Evolutionary conservation across 2,797 vertebrate genomes (phyloP).

Genomic region (Alosa sapidissima): DNA sequence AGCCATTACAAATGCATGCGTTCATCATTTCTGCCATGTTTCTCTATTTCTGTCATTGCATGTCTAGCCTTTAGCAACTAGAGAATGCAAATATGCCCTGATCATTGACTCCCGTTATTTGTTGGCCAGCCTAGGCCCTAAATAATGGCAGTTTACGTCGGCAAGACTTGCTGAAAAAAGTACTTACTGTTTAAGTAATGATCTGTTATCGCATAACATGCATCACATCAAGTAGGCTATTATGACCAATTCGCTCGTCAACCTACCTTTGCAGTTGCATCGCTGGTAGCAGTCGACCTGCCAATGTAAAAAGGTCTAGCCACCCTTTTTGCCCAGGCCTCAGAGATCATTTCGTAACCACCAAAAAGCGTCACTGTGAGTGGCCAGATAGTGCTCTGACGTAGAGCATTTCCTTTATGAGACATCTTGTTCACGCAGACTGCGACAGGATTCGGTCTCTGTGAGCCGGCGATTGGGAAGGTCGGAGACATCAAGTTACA

Average conservation of each 20-base stretch:
- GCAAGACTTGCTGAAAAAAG: not conserved
- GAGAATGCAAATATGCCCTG: too few relatives aligned
- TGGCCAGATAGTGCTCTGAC: conserved; percentile 27
- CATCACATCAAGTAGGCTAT: not conserved
- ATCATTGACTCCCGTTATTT: not conserved
- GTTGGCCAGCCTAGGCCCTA: not conserved
- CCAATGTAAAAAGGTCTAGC: not conserved
- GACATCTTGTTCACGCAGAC: conserved; percentile 48
- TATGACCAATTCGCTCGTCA: not conserved
- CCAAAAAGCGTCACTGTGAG: conserved; percentile 9
- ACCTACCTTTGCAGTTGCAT: not conserved
- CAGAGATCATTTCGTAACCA: not conserved
- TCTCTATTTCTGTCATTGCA: not conserved
- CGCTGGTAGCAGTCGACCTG: not conserved
- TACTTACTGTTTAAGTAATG: not conserved
- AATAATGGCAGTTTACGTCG: not conserved
- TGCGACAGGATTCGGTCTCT: conserved; percentile 55
- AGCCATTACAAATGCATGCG: not conserved
- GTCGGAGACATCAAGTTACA: conserved; percentile 67
- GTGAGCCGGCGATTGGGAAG: conserved; percentile 51
- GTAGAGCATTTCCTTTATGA: conserved; percentile 34
- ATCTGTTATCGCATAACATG: not conserved
- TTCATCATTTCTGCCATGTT: not conserved
- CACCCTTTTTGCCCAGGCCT: not conserved
- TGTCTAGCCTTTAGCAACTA: not conserved